Evolutionary conservation across 2,113 vertebrate genomes (phyloP).

Genomic region (Callocephalon fimbriatum): DNA sequence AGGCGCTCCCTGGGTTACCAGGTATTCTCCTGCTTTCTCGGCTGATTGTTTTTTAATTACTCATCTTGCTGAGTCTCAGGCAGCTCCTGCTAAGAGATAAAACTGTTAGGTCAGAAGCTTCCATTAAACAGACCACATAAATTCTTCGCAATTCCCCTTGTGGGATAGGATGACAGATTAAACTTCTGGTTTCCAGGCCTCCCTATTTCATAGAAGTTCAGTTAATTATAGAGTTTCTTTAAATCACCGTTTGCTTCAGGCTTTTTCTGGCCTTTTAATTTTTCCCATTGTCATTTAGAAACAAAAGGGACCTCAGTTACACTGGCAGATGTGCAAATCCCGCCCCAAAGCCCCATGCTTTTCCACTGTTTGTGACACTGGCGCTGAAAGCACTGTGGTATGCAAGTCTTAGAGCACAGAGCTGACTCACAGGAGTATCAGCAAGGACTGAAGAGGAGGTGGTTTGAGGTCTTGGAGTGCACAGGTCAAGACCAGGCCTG

Average conservation of each 20-base stretch:
- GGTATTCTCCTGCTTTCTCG: slow-evolving; percentile 6
- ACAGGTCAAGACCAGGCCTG: neutral
- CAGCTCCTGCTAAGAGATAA: slow-evolving; percentile 7
- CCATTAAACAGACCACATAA: neutral
- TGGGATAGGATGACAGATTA: neutral
- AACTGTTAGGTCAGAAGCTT: neutral
- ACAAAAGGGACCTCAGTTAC: neutral
- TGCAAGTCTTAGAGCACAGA: neutral
- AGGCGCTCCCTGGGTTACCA: slow-evolving; percentile 51
- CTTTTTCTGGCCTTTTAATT: neutral
- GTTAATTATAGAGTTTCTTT: neutral
- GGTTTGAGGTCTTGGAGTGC: neutral
- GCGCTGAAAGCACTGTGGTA: neutral
- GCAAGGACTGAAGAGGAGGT: neutral
- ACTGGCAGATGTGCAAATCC: neutral
- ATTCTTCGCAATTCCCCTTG: neutral
- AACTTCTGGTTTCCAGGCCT: neutral
- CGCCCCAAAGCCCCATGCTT: neutral
- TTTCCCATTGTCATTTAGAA: neutral
- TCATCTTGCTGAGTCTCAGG: neutral
- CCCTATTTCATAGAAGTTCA: neutral
- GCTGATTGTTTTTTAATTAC: neutral
- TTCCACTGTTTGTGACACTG: neutral
- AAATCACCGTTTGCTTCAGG: neutral
- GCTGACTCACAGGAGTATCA: neutral